A percentile compares a stretch with the other conserved stretches of the same genome.
Conservation (phyloP, 2,113 vertebrate species). For the Acrocephalus kingi region DNA sequence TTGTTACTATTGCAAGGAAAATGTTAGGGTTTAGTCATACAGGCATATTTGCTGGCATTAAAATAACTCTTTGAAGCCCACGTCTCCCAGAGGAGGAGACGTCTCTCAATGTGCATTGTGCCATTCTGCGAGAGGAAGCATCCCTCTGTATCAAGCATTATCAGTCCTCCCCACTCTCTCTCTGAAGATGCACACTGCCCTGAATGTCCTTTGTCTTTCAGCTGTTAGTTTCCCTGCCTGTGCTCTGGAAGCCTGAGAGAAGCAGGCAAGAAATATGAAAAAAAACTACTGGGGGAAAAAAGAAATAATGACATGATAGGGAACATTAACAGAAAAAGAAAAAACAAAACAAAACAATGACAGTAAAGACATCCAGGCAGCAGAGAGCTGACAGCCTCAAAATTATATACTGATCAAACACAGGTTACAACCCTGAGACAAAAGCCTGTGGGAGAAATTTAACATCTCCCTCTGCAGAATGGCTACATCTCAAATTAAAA, state of each 20-base stretch:
- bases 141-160: neutral
- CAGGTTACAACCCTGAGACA: neutral
- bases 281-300: neutral
- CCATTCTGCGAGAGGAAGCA: neutral
- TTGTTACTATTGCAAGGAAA: neutral
- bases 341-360: too few species aligned
- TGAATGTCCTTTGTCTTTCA: neutral
- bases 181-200: neutral
- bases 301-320: neutral
- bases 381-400: neutral
- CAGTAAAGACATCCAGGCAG: neutral
- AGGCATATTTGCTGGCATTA: neutral
- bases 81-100: rapidly evolving
- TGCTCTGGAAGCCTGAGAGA: neutral
- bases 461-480: neutral
- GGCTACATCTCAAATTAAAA: neutral
- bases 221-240: neutral
- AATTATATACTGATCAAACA: neutral
- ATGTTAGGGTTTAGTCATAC: neutral
- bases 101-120: rapidly evolving
- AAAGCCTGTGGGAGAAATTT: neutral
- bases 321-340: neutral
- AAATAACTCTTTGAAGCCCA: neutral
- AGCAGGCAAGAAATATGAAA: neutral
- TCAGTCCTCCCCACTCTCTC: neutral